These are phyloP conservation scores for Drosophila nigritarsus DNA, from an alignment of 2,888 invertebrate species.

Conservation along the genomic window DNA sequence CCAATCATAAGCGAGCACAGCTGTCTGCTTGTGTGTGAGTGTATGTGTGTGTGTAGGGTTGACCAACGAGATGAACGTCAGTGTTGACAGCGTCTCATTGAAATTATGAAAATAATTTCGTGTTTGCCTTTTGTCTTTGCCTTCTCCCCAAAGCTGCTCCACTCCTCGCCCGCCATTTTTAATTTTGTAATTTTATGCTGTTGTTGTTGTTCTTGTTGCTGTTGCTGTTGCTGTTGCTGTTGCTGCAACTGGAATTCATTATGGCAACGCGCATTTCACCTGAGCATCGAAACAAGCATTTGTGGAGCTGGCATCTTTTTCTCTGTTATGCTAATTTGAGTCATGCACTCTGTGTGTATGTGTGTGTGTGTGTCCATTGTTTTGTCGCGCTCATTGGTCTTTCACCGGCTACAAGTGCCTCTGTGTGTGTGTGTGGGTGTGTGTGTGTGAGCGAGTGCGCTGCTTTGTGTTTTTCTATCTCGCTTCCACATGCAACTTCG, in stretches of 20 bases:
- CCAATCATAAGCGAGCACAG: conserved; percentile 83
- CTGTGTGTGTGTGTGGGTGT: conserved; percentile 32
- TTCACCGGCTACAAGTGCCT: conserved; percentile 52
- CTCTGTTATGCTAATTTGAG: conserved; percentile 19
- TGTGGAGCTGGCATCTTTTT: conserved; percentile 5
- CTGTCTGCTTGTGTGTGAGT: conserved; percentile 37
- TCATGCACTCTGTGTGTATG: conserved; percentile 1
- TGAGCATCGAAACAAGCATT: conserved; percentile 46
- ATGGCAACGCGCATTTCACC: conserved; percentile 69
- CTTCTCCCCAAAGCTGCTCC: conserved; percentile 2
- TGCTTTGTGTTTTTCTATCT: conserved; percentile 43
- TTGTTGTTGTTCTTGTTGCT: conserved; percentile 48
- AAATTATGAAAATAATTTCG: conserved; percentile 80
- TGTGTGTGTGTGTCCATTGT: conserved; percentile 65
- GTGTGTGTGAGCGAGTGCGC: conserved; percentile 36
- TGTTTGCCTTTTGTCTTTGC: conserved; percentile 52
- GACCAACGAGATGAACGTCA: conserved; percentile 67
- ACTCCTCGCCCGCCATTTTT: conserved; percentile 76
- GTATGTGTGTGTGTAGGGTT: conserved; percentile 57
- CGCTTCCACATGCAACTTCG: conserved; percentile 35
- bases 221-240: conserved; percentile 30
- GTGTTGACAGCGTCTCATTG: conserved; percentile 76
- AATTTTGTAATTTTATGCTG: conserved; percentile 83
- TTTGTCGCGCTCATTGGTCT: conserved; percentile 79
- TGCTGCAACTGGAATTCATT: conserved; percentile 61